phyloP scores from a whole-genome alignment of 2,888 invertebrate species.

The Siphonodentalium dalli region DNA sequence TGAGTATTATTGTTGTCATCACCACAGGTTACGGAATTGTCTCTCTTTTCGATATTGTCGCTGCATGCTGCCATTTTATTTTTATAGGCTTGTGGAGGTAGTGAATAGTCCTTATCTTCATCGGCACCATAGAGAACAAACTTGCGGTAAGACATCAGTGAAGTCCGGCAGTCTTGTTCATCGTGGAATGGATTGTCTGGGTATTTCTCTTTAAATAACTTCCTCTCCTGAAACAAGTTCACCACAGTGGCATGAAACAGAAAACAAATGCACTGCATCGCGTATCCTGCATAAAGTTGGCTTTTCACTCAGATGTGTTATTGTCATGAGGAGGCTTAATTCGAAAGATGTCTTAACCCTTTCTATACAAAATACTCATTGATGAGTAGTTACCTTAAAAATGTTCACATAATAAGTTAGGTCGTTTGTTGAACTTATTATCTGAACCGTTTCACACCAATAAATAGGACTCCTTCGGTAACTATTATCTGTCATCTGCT shows the following conservation, averaged over 20 bases:
- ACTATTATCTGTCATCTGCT: too few species aligned
- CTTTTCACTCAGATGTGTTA: too few species aligned
- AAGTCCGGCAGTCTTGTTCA: constrained; percentile 78
- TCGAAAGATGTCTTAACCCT: too few species aligned
- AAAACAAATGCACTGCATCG: too few species aligned
- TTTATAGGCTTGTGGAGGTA: constrained; percentile 50
- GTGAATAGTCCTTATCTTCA: constrained; percentile 30
- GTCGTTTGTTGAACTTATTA: too few species aligned
- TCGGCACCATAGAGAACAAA: constrained; percentile 46
- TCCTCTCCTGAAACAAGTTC: constrained; percentile 74
- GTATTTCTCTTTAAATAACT: constrained; percentile 82
- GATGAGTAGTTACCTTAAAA: too few species aligned
- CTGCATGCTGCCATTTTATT: neutral
- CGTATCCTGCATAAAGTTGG: too few species aligned
- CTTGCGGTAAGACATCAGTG: constrained; percentile 81
- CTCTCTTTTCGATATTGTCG: neutral
- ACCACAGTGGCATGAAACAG: neutral
- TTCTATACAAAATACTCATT: too few species aligned
- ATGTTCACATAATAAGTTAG: too few species aligned
- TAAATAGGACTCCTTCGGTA: too few species aligned
- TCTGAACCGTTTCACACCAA: too few species aligned
- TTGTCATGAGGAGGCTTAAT: too few species aligned
- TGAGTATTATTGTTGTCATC: neutral
- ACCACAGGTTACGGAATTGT: neutral
- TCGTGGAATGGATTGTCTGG: constrained; percentile 79